These are phyloP conservation scores for Platyrinchus mystaceus DNA, from an alignment of 2,797 vertebrate species.

Conservation along the genomic window DNA sequence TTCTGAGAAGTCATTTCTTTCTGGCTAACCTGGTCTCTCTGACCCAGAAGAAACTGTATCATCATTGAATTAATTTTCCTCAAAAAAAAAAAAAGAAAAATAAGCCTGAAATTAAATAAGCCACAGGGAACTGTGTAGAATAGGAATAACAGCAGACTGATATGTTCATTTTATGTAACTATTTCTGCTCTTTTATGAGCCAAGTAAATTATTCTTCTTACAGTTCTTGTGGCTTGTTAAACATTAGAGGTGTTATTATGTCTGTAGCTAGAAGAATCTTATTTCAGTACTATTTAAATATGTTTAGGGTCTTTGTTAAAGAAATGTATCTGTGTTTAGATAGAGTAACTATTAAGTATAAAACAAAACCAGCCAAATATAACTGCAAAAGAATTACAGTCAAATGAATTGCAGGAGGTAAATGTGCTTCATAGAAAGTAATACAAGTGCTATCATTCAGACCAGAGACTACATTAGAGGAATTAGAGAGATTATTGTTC, in stretches of 20 bases:
- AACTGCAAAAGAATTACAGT: slow-evolving; percentile 24
- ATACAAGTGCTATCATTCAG: slow-evolving; percentile 25
- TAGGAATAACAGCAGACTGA: slow-evolving; percentile 48
- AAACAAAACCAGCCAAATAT: slow-evolving; percentile 25
- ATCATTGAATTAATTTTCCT: slow-evolving; percentile 63
- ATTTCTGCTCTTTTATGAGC: slow-evolving; percentile 52
- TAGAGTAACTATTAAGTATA: background rate
- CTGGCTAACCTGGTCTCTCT: slow-evolving; percentile 32
- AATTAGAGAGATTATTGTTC: slow-evolving; percentile 53
- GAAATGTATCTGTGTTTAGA: background rate
- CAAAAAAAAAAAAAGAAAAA: background rate
- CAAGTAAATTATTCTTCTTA: slow-evolving; percentile 59
- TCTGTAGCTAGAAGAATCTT: slow-evolving; percentile 19
- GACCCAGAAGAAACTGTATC: slow-evolving; percentile 52
- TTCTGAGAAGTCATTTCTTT: slow-evolving; percentile 34
- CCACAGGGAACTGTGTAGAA: slow-evolving; percentile 36
- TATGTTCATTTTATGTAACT: slow-evolving; percentile 57
- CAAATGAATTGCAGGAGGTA: slow-evolving; percentile 35
- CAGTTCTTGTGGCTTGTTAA: slow-evolving; percentile 38
- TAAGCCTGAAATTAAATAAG: slow-evolving; percentile 36
- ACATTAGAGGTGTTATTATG: slow-evolving; percentile 45
- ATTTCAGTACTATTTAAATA: slow-evolving; percentile 23
- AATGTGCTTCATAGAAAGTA: slow-evolving; percentile 3
- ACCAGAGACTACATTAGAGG: slow-evolving; percentile 24
- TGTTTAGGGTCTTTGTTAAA: background rate